Evolutionary conservation across 2,888 invertebrate genomes (phyloP), one percentile per base, ranked within the genome.

Genomic region (Idaea straminata): DNA sequence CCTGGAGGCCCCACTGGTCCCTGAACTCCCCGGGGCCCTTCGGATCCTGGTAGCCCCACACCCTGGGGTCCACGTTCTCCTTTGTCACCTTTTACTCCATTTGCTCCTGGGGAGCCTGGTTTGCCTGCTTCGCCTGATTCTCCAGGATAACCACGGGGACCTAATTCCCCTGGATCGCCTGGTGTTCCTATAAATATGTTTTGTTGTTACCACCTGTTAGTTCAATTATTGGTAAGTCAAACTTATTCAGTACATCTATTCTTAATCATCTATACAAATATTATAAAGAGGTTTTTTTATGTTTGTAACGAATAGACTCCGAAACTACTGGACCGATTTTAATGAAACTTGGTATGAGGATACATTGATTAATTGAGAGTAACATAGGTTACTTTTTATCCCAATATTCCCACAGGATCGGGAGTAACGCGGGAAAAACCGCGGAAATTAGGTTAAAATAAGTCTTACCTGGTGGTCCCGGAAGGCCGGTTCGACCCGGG

Each of bases 11-110:
- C 96, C 86, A 82, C 60, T 0, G 86, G 85, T 72, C 92, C 96
- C 86, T 94, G 93, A 65, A 90, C 77, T 60, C 97, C 97, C 70
- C 94, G 92, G 0, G 94, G 94, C 4, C 98, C 97, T 64, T 94
- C 93, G 0, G 95, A 94, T 0, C 97, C 97, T 77, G 96, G 96
- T 15, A 95, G 78, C 0, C 97, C 97, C 4, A 95, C 87, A 0
- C 97, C 97, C 79, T 96, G 95, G 0, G 94, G 89, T 0, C 95
- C 96, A 73, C 95, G 88, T 16, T 96, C 96, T 0, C 97, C 97
- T 78, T 95, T 96, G 66, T 95, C 95, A 0, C 96, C 96, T 70
- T 94, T 93, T 73, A 95, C 95, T 0, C 96, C 96, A 5, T 89
- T 81, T 0, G 87, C 80, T 0, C 97, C 97, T 0, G 88, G 85